Conservation (phyloP, 2,797 vertebrate species). For the Lophius americanus region DNA sequence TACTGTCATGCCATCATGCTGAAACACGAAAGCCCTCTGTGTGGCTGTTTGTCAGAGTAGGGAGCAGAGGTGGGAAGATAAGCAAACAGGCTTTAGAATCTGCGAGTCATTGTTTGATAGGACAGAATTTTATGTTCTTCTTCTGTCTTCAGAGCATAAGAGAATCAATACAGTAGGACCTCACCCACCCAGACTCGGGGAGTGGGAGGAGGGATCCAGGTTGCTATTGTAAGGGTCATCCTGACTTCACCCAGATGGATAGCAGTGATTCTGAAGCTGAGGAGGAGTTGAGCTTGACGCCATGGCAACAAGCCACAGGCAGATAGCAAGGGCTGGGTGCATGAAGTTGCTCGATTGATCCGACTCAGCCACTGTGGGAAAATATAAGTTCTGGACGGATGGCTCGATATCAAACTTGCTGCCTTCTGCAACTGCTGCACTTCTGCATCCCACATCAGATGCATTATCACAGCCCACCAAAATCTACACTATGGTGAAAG, state of each 20-base stretch:
- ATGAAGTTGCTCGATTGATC: slow-evolving; percentile 72
- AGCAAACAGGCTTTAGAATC: slow-evolving; percentile 36
- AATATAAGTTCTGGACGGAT: slow-evolving; percentile 65
- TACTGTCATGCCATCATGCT: slow-evolving; percentile 37
- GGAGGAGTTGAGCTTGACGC: slow-evolving; percentile 75
- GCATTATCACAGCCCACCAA: slow-evolving; percentile 15
- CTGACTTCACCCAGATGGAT: slow-evolving; percentile 80
- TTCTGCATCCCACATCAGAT: slow-evolving; percentile 21
- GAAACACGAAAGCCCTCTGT: slow-evolving; percentile 34
- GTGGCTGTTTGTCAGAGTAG: slow-evolving; percentile 31
- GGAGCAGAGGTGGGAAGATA: slow-evolving; percentile 25
- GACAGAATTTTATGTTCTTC: slow-evolving; percentile 14
- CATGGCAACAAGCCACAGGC: slow-evolving; percentile 83
- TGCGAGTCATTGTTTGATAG: slow-evolving; percentile 31
- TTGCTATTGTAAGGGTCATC: slow-evolving; percentile 85
- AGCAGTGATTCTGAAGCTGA: slow-evolving; percentile 66
- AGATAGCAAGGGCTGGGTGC: slow-evolving; percentile 62
- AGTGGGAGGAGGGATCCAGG: slow-evolving; percentile 73
- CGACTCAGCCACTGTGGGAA: slow-evolving; percentile 72
- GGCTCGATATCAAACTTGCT: slow-evolving; percentile 61
- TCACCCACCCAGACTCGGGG: slow-evolving; percentile 70
- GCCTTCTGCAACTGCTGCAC: slow-evolving; percentile 52
- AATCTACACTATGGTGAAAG: slow-evolving; percentile 1
- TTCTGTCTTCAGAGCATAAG: slow-evolving; percentile 55
- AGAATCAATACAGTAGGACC: slow-evolving; percentile 65